Evolutionary conservation across 2,888 invertebrate species (phyloP), one percentile per base, ranked within the genome.

Genomic region (Oscheius sp.): DNA sequence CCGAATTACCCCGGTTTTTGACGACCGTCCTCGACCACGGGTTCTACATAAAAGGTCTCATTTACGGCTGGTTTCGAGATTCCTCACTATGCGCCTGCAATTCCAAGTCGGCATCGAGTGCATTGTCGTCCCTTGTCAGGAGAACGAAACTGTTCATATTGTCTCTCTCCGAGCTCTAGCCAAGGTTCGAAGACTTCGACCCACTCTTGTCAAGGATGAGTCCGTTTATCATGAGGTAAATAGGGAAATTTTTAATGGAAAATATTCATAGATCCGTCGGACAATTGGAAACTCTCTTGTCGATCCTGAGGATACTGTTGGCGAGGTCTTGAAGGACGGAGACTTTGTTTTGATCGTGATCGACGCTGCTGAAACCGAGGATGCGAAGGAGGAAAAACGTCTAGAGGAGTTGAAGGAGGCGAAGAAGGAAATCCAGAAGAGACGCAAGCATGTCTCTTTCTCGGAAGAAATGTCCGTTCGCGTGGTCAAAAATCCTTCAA

Each of bases 241-340:
- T 21, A 21, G 48, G 1, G 10, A 3, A 2, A 9, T 5, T 37
- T 10, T 21, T 35, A 42, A 53, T 5, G 13, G 11, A 9, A 21
- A 53, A 53, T 32, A 11, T 33, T 55, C 57, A 7, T 70, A 92
- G 87, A 90, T 92, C 2, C 89, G 92, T 29, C 92, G 92, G 84
- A 92, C 92, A 0, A 89, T 92, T 81, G 92, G 92, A 1, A 92
- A 92, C 4, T 92, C 92, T 3, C 90, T 92, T 55, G 86, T 92
- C 42, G 92, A 92, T 85, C 91, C 91, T 0, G 92, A 91, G 77
- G 92, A 93, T 84, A 68, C 88, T 13, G 90, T 92, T 58, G 88
- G 87, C 59, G 91, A 92, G 72, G 91, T 92, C 7, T 88, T 93
- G 32, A 92, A 92, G 80, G 92, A 92, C 84, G 92, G 92, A 83